Conservation (phyloP, 35 echinoderm and acorn worm species). For the Nesometra sesokonis region DNA sequence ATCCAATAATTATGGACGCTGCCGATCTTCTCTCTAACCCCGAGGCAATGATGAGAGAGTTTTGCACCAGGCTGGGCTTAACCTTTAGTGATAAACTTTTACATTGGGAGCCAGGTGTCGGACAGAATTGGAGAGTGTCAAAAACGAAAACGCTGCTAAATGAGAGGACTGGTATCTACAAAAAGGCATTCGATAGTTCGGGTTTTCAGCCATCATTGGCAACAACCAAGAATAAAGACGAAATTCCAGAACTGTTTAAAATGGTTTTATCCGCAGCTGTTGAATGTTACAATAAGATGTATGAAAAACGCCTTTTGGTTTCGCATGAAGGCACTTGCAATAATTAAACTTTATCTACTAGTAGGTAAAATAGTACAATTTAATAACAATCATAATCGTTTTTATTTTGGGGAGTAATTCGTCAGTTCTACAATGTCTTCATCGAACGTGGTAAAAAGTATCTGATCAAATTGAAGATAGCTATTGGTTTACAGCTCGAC, state of each 20-base stretch:
- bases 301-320: neutral
- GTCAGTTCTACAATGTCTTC: too few relatives aligned
- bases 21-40: neutral
- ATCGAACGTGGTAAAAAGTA: too few relatives aligned
- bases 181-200: neutral
- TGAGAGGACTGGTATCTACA: neutral
- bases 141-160: neutral
- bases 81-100: neutral
- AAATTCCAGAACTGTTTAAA: neutral
- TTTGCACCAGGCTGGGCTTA: neutral
- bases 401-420: too few relatives aligned
- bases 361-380: too few relatives aligned
- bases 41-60: neutral
- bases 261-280: neutral
- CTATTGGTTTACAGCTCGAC: too few relatives aligned
- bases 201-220: neutral
- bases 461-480: too few relatives aligned
- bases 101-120: neutral
- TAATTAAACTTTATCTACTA: too few relatives aligned
- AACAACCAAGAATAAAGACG: neutral
- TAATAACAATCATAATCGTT: too few relatives aligned
- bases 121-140: neutral
- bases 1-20: neutral
- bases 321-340: neutral
- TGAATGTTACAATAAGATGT: neutral